Evolutionary conservation across 1,140 invertebrate species (phyloP).

Genomic region (Sminthurinus signatus): DNA sequence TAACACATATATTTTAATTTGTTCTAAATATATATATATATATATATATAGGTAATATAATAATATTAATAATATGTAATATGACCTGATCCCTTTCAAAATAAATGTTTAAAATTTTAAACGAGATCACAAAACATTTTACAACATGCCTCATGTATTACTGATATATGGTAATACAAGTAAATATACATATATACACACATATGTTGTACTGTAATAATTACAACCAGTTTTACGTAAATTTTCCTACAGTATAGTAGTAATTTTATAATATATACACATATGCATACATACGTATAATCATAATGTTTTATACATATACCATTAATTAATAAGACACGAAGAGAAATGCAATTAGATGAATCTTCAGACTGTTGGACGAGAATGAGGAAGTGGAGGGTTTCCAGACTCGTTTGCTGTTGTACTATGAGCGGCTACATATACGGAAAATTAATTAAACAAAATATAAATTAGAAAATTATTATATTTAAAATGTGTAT

Average conservation of each 20-base stretch:
- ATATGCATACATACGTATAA: neutral
- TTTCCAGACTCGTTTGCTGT: slow-evolving; percentile 38
- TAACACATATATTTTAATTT: no score
- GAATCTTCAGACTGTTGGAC: slow-evolving; percentile 29
- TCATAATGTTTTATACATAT: no score
- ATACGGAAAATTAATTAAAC: slow-evolving; percentile 14
- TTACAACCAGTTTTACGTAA: no score
- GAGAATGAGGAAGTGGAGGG: slow-evolving; percentile 21
- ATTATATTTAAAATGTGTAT: neutral
- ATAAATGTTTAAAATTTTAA: slow-evolving; percentile 15
- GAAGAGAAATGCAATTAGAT: slow-evolving; percentile 5
- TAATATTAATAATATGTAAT: neutral
- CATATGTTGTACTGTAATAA: neutral
- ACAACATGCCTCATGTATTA: no score
- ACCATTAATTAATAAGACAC: slow-evolving; percentile 20
- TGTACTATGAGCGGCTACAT: slow-evolving; percentile 39
- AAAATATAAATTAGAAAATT: neutral
- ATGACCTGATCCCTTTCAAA: slow-evolving; percentile 15
- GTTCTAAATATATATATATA: no score
- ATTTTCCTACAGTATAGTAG: no score
- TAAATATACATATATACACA: slow-evolving; percentile 9
- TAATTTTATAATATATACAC: neutral
- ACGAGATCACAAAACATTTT: slow-evolving; percentile 11
- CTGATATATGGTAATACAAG: slow-evolving; percentile 4
- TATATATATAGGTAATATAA: no score